These are phyloP conservation scores for Epistrophe eligans DNA, from an alignment of 2,888 invertebrate species.

Conservation along the genomic window DNA sequence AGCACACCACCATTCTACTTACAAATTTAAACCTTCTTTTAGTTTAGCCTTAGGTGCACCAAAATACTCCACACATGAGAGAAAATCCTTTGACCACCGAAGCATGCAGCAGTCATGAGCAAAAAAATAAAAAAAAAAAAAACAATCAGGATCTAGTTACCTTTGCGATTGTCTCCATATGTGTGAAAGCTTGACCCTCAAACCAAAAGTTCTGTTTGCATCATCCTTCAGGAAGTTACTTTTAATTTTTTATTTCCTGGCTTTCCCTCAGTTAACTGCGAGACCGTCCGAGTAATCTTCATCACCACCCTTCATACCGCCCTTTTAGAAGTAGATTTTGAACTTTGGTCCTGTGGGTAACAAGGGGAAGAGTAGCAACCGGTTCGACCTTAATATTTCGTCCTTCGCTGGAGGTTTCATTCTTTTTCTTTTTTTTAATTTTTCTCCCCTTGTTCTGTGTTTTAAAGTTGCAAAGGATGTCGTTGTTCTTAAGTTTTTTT, in stretches of 20 bases:
- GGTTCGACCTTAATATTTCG: conserved; percentile 75
- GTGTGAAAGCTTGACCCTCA: conserved; percentile 57
- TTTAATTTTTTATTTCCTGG: conserved; percentile 72
- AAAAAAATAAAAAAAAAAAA: conserved; percentile 25
- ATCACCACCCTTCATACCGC: conserved; percentile 12
- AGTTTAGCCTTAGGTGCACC: conserved; percentile 27
- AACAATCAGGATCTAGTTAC: conserved; percentile 31
- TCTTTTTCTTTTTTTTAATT: conserved; percentile 23
- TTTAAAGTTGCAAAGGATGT: conserved; percentile 47
- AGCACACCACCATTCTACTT: background rate
- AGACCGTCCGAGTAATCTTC: conserved; percentile 41
- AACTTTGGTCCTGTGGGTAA: conserved; percentile 60
- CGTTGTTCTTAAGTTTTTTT: conserved; percentile 35
- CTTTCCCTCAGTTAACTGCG: conserved; percentile 36
- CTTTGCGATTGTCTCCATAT: conserved; percentile 43
- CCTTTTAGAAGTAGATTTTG: conserved; percentile 45
- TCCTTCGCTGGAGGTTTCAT: conserved; percentile 49
- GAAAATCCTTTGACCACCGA: conserved; percentile 50
- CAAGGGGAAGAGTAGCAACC: conserved; percentile 53
- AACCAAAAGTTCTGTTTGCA: conserved; percentile 50
- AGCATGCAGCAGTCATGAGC: conserved; percentile 27
- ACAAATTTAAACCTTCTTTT: conserved; percentile 12
- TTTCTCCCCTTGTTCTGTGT: conserved; percentile 37
- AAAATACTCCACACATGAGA: conserved; percentile 42
- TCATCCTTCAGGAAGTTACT: conserved; percentile 70